phyloP scores from a whole-genome alignment of 2,888 invertebrate genomes.

The Napeogenes inachia region DNA sequence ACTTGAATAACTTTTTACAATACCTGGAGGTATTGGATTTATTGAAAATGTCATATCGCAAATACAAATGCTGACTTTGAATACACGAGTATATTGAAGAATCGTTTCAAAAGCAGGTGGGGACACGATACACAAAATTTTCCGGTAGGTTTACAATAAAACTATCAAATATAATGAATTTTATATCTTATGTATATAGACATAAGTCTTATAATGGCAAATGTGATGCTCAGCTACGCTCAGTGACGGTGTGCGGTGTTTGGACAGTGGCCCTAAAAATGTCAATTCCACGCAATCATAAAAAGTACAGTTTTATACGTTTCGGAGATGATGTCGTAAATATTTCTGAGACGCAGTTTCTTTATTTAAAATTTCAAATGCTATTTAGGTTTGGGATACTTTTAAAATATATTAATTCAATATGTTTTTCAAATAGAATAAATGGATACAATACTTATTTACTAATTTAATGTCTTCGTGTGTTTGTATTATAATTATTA shows the following conservation, averaged over 20 bases:
- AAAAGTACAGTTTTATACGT: conserved; percentile 22
- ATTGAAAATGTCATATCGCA: not conserved
- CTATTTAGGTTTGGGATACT: conserved; percentile 1
- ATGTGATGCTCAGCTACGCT: not conserved
- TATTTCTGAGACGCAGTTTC: conserved; percentile 11
- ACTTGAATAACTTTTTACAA: no score
- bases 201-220: not conserved
- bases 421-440: not conserved
- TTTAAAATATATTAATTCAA: no score
- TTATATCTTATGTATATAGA: not conserved
- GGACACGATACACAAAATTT: conserved; percentile 3
- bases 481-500: no score
- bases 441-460: no score
- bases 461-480: no score
- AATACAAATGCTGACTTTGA: not conserved
- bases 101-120: conserved; percentile 11
- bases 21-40: no score
- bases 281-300: conserved; percentile 25
- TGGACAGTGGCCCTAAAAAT: conserved; percentile 25
- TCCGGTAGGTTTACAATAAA: not conserved
- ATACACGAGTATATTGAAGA: not conserved
- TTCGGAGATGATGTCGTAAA: conserved; percentile 23
- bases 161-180: not conserved
- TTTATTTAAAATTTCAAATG: conserved; percentile 9
- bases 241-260: conserved; percentile 1